Conservation (phyloP, 1,140 invertebrate genomes). For the Mycetomoellerius zeteki region DNA sequence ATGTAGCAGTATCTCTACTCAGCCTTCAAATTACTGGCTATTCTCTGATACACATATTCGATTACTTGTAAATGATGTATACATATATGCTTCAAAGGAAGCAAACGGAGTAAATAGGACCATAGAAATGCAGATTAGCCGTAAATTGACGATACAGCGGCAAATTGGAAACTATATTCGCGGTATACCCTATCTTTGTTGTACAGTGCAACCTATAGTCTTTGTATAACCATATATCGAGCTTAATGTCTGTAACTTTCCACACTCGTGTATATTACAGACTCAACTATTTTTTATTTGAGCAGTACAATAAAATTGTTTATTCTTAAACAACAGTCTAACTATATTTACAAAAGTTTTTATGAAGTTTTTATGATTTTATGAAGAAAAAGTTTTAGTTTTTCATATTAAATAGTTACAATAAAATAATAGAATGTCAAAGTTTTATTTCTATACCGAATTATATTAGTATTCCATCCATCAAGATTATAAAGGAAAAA, state of each 20-base stretch:
- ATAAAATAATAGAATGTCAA: background rate
- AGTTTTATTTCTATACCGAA: background rate
- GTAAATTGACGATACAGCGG: constrained; percentile 14
- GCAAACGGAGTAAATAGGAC: constrained; percentile 5
- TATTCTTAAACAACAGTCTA: background rate
- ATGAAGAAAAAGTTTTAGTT: background rate
- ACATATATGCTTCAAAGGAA: background rate
- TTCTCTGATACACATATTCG: background rate
- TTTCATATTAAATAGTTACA: background rate
- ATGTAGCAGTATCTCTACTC: background rate
- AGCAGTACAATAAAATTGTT: background rate
- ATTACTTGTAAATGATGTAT: background rate
- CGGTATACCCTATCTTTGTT: background rate
- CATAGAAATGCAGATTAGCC: constrained; percentile 37
- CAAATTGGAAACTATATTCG: constrained; percentile 18
- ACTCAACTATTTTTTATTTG: background rate
- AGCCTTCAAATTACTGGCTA: background rate
- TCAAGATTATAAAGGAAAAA: background rate
- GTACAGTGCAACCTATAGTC: background rate
- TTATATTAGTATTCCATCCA: background rate
- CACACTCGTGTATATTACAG: background rate
- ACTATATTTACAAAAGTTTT: background rate
- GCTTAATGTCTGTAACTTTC: constrained; percentile 6
- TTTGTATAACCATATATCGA: constrained; percentile 8
- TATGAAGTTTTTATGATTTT: background rate